Percentiles rank a stretch among this genome's conserved stretches.
Evolutionary conservation across 92 coral and sea anemone species (phyloP).

Genomic region (Actinernus sp.): DNA sequence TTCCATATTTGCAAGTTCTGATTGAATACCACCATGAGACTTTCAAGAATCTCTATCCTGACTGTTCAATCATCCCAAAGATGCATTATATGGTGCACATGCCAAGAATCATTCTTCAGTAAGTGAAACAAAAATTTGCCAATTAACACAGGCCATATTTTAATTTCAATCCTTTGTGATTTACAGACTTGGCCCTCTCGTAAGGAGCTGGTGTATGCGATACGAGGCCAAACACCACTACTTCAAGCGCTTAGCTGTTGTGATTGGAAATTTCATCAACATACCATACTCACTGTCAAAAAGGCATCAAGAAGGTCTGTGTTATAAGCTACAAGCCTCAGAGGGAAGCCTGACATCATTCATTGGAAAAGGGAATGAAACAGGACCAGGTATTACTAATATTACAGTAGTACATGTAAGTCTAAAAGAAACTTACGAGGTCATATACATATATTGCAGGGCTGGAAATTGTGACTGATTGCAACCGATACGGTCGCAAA

Average conservation of each 20-base stretch:
- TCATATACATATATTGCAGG: too few relatives aligned
- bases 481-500: too few relatives aligned
- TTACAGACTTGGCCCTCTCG: conserved; percentile 72
- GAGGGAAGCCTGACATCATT: conserved; percentile 63
- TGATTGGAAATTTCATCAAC: conserved; percentile 61
- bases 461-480: too few relatives aligned
- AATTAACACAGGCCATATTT: background rate
- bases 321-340: conserved; percentile 61
- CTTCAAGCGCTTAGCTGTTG: conserved; percentile 57
- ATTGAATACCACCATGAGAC: conserved; percentile 43
- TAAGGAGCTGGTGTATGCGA: conserved; percentile 78
- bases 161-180: background rate
- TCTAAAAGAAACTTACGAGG: too few relatives aligned
- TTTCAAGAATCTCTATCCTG: conserved; percentile 19
- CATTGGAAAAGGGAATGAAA: conserved; percentile 52
- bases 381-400: conserved; percentile 68
- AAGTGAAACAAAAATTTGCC: too few relatives aligned
- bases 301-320: conserved; percentile 72
- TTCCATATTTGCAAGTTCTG: conserved; percentile 61
- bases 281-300: conserved; percentile 58
- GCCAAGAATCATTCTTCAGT: conserved; percentile 71
- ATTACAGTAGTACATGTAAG: too few relatives aligned
- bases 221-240: conserved; percentile 79
- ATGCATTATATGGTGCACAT: conserved; percentile 70
- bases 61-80: conserved; percentile 42